These are phyloP conservation scores for Cantharis lateralis DNA, from an alignment of 2,888 invertebrate species.

Conservation along the genomic window DNA sequence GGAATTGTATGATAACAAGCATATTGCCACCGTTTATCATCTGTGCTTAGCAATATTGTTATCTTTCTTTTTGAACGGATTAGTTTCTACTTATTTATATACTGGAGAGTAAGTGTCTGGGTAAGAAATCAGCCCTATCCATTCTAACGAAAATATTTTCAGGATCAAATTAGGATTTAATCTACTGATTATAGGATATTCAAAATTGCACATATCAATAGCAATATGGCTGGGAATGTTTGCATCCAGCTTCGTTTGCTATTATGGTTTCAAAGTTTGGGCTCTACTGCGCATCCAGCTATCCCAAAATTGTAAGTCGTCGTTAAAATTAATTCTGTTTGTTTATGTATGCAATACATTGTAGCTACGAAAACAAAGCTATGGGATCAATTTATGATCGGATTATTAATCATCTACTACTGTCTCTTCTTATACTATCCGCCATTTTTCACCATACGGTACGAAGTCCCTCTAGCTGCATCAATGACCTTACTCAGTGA, in stretches of 20 bases:
- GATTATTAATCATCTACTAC: background rate
- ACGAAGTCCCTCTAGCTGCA: background rate
- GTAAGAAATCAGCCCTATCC: background rate
- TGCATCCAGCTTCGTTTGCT: conserved; percentile 42
- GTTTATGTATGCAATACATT: background rate
- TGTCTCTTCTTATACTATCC: background rate
- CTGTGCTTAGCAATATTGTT: conserved; percentile 80
- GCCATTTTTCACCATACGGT: background rate
- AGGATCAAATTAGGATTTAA: conserved; percentile 63
- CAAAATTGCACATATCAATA: conserved; percentile 63
- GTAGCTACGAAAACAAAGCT: background rate
- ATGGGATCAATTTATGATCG: background rate
- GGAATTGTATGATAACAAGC: conserved; percentile 74
- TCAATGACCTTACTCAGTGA: background rate
- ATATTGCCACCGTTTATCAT: conserved; percentile 83
- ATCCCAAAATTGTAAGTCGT: conserved; percentile 7
- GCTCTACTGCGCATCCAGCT: background rate
- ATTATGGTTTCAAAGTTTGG: conserved; percentile 15
- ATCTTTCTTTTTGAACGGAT: conserved; percentile 72
- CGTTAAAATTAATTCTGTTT: background rate
- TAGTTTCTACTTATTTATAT: conserved; percentile 73
- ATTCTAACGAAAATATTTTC: conserved; percentile 33
- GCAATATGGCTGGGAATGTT: conserved; percentile 62
- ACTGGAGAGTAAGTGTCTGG: conserved; percentile 70
- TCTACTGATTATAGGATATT: conserved; percentile 64